phyloP scores from a whole-genome alignment of 2,113 vertebrate species.

The Egretta garzetta region DNA sequence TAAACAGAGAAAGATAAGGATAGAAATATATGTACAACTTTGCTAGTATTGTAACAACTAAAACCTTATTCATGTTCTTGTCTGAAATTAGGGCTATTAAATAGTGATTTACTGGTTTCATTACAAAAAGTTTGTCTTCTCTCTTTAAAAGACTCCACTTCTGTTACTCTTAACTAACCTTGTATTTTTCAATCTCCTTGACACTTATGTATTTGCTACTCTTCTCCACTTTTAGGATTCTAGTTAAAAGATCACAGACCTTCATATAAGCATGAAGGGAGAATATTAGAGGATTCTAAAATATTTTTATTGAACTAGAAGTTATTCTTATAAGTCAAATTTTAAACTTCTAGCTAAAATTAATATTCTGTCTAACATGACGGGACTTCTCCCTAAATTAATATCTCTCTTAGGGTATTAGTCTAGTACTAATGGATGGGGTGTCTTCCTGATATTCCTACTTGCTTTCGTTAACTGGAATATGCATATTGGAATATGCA shows the following conservation, averaged over 20 bases:
- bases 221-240: neutral
- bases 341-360: neutral
- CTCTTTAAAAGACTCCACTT: neutral
- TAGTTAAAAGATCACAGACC: neutral
- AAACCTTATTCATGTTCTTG: neutral
- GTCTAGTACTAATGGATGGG: neutral
- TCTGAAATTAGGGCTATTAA: neutral
- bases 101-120: neutral
- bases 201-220: neutral
- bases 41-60: neutral
- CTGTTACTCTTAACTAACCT: neutral
- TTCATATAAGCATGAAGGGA: neutral
- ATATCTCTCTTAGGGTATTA: neutral
- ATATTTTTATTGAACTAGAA: neutral
- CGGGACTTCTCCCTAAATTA: neutral
- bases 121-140: neutral
- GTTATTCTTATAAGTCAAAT: neutral
- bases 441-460: neutral
- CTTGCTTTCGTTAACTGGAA: neutral
- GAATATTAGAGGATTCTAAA: neutral
- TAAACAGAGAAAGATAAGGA: neutral
- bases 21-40: neutral
- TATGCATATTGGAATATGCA: neutral
- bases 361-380: neutral
- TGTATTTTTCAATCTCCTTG: neutral